Conservation (phyloP, 2,888 invertebrate species). For the Athalia circularis region DNA sequence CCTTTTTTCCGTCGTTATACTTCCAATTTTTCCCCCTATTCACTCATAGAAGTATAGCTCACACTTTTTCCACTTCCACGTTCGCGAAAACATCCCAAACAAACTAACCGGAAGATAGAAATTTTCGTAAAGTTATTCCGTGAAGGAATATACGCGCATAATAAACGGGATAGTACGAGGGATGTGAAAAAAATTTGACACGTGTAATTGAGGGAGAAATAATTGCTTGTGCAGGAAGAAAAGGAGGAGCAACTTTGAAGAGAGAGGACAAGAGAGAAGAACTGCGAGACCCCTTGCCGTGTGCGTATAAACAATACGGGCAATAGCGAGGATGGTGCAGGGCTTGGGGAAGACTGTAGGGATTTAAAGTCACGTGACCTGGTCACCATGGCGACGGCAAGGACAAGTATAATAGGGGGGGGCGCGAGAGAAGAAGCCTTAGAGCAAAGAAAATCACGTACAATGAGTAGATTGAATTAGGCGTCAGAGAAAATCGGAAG, state of each 20-base stretch:
- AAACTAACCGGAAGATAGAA: slow-evolving; percentile 2
- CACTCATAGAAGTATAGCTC: no score
- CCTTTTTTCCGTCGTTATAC: background rate
- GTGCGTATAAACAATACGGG: slow-evolving; percentile 10
- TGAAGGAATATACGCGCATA: background rate
- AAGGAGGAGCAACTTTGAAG: background rate
- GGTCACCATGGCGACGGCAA: slow-evolving; percentile 40
- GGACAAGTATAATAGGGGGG: slow-evolving; percentile 25
- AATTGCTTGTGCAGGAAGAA: slow-evolving; percentile 25
- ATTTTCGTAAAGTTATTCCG: background rate
- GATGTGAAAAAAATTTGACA: background rate
- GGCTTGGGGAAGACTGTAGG: slow-evolving; percentile 33
- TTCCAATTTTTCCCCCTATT: background rate
- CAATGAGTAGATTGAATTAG: slow-evolving; percentile 34
- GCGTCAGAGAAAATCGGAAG: slow-evolving; percentile 29
- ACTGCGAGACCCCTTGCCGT: no score
- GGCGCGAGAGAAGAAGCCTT: background rate
- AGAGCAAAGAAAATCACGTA: slow-evolving; percentile 37
- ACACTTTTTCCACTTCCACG: background rate
- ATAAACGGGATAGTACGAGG: slow-evolving; percentile 3
- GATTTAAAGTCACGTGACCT: slow-evolving; percentile 39
- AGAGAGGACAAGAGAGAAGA: background rate
- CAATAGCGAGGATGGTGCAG: background rate
- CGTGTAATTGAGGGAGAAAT: background rate
- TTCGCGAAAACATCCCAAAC: background rate